These are phyloP conservation scores for Sciurus niger DNA, from an alignment of 2,113 vertebrate genomes.

Conservation along the genomic window DNA sequence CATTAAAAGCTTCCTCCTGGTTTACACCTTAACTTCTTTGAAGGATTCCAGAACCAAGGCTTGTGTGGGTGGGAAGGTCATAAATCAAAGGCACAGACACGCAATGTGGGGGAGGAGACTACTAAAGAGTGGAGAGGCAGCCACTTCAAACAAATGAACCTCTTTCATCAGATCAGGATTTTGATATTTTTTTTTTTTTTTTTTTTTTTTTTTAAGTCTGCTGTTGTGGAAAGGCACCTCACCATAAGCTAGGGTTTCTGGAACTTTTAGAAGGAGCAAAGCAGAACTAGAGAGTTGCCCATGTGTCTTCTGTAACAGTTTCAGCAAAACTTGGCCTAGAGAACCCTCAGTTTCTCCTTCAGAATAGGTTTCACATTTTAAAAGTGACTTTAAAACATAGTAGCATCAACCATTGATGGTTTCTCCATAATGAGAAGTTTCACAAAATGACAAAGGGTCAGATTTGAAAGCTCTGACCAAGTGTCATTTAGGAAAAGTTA, in stretches of 20 bases:
- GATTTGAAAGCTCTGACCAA: slow-evolving; percentile 13
- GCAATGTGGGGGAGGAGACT: not conserved
- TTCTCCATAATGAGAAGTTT: not conserved
- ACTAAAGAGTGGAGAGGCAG: not conserved
- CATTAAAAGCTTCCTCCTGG: slow-evolving; percentile 73
- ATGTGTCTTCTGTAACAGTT: not conserved
- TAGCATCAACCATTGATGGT: not conserved
- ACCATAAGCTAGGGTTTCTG: slow-evolving; percentile 54
- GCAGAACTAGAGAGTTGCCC: not conserved
- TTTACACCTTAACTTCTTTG: slow-evolving; percentile 67
- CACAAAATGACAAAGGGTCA: slow-evolving; percentile 13
- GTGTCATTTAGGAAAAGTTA: not conserved
- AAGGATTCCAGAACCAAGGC: slow-evolving; percentile 56
- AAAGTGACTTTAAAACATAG: slow-evolving; percentile 38
- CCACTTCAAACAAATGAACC: slow-evolving; percentile 55
- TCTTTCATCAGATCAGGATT: slow-evolving; percentile 40
- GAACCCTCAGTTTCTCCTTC: slow-evolving; percentile 22
- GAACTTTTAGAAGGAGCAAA: slow-evolving; percentile 62
- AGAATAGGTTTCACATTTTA: slow-evolving; percentile 31
- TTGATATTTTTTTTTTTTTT: not conserved
- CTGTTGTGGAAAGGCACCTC: not conserved
- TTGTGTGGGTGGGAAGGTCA: slow-evolving; percentile 62
- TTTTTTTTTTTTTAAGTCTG: slow-evolving; percentile 57
- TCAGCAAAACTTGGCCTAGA: slow-evolving; percentile 19
- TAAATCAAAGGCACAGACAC: slow-evolving; percentile 62